A percentile compares a stretch with the other conserved stretches of the same genome.
Conservation (phyloP, 2,113 vertebrate species). For the Lepisosteus osseus region DNA sequence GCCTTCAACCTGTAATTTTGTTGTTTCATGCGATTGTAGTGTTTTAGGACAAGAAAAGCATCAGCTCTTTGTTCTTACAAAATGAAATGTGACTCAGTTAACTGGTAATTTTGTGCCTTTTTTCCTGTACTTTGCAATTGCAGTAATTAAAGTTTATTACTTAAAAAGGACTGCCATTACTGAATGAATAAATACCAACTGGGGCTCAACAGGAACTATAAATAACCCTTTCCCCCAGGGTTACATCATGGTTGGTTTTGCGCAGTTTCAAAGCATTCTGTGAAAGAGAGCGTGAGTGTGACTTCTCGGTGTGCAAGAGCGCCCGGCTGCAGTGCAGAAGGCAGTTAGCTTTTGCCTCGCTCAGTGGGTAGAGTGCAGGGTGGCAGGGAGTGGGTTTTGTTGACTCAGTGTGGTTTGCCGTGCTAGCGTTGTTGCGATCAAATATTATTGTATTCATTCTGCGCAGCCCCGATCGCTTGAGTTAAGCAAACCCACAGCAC, state of each 20-base stretch:
- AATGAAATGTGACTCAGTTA: neutral
- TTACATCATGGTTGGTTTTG: neutral
- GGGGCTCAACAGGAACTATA: neutral
- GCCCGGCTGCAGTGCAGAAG: neutral
- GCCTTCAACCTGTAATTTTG: neutral
- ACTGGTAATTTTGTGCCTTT: too few species aligned
- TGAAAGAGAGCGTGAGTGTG: too few species aligned
- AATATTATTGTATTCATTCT: too few species aligned
- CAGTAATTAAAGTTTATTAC: slow-evolving; percentile 3
- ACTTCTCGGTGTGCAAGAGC: too few species aligned
- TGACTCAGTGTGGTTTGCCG: neutral
- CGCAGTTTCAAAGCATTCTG: neutral
- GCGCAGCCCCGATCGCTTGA: too few species aligned
- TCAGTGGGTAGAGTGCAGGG: neutral
- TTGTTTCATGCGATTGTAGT: neutral
- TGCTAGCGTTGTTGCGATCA: neutral
- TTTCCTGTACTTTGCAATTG: neutral
- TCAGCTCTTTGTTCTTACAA: neutral
- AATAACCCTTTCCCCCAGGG: neutral
- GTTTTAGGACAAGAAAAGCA: neutral
- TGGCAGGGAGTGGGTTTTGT: neutral
- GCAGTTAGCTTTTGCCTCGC: neutral
- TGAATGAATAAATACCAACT: neutral
- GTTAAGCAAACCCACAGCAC: too few species aligned
- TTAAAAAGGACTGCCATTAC: neutral